A percentile compares a stretch with the other conserved stretches of the same genome.
Conservation (phyloP, 2,113 vertebrate species). For the Gorsachius goisagi region DNA sequence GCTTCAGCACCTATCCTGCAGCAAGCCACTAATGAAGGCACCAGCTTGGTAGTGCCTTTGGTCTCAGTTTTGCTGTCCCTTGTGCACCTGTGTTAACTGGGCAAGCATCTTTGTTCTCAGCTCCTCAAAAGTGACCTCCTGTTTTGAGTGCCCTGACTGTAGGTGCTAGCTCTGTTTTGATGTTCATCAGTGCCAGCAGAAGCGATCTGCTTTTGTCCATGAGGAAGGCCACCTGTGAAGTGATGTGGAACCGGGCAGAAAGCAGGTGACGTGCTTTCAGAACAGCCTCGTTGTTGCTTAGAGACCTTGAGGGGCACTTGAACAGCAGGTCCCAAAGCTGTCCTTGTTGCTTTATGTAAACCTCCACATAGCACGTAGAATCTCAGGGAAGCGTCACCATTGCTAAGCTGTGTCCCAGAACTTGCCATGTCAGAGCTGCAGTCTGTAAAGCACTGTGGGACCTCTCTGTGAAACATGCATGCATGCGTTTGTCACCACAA, state of each 20-base stretch:
- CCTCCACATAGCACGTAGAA: rapidly evolving
- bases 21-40: not conserved
- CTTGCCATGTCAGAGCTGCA: not conserved
- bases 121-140: not conserved
- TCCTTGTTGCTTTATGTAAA: not conserved
- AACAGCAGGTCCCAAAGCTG: not conserved
- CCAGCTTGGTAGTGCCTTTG: rapidly evolving
- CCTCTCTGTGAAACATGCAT: not conserved
- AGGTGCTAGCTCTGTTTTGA: not conserved
- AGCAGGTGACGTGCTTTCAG: rapidly evolving
- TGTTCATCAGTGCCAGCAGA: not conserved
- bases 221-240: not conserved
- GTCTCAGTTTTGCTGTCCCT: rapidly evolving
- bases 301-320: not conserved
- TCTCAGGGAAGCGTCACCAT: rapidly evolving
- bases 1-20: not conserved
- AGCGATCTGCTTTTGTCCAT: not conserved
- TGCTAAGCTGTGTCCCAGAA: not conserved
- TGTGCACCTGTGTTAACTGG: not conserved
- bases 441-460: not conserved
- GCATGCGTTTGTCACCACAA: not conserved
- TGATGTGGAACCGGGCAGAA: not conserved
- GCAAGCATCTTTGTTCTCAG: not conserved
- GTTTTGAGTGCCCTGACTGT: not conserved
- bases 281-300: not conserved